Percentiles rank a stretch among this genome's conserved stretches.
phyloP scores from a whole-genome alignment of 2,888 invertebrate genomes.

The Malachius bipustulatus region DNA sequence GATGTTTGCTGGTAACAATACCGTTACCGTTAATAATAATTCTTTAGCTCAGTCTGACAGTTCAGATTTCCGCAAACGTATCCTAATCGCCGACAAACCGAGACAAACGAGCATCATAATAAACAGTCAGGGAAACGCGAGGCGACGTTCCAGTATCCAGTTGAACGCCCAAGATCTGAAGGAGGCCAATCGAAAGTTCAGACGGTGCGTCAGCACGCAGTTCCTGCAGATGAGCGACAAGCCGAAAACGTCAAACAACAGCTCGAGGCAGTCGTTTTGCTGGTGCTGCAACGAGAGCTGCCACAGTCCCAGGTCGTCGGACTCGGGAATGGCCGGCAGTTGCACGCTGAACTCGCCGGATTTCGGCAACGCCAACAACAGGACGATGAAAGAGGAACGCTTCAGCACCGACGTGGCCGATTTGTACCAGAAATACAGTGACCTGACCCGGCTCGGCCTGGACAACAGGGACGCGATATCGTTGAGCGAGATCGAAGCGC shows the following conservation, averaged over 20 bases:
- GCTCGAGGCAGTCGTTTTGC: constrained; percentile 22
- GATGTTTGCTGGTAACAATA: constrained; percentile 39
- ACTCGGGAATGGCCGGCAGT: constrained; percentile 78
- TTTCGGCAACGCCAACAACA: constrained; percentile 32
- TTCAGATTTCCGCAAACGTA: constrained; percentile 39
- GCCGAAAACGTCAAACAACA: constrained; percentile 14
- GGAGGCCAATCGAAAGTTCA: constrained; percentile 14
- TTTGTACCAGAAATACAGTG: constrained; percentile 25
- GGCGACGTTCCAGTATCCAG: constrained; percentile 31
- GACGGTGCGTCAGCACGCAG: constrained; percentile 42
- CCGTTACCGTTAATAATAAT: constrained; percentile 19
- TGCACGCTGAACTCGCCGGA: constrained; percentile 63
- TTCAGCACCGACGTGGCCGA: constrained; percentile 26
- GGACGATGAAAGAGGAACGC: constrained; percentile 20
- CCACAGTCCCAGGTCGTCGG: constrained; percentile 62
- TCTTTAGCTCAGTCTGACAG: constrained; percentile 26
- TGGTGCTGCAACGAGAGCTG: constrained; percentile 34
- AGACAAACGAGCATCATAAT: constrained; percentile 27
- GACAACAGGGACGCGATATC: constrained; percentile 34
- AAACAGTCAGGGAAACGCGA: constrained; percentile 1
- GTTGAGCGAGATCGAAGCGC: constrained; percentile 42
- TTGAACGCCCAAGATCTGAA: constrained; percentile 23
- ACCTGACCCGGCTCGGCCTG: constrained; percentile 18
- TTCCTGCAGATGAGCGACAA: constrained; percentile 29
- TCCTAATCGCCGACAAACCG: constrained; percentile 49